Evolutionary conservation across 2,113 vertebrate genomes (phyloP).

Genomic region (Muscicapa adusta): DNA sequence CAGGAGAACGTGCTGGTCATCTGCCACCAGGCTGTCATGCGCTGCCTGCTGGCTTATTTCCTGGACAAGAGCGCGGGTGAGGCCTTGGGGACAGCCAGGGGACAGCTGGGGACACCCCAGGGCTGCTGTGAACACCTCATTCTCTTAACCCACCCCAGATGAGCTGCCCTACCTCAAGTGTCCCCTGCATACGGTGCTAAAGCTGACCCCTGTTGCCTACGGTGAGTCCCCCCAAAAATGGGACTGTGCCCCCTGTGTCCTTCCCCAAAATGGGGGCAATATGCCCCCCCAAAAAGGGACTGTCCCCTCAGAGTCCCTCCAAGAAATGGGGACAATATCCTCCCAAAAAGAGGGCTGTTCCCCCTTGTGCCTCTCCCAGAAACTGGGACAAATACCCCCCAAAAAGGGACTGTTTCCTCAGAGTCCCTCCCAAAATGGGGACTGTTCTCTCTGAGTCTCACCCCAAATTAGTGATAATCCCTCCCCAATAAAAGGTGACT

Average conservation of each 20-base stretch:
- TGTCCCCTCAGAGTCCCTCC: too few species aligned
- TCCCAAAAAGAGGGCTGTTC: too few species aligned
- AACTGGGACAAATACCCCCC: too few species aligned
- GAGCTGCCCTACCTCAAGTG: conserved; percentile 75
- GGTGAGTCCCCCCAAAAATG: neutral
- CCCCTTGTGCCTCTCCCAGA: too few species aligned
- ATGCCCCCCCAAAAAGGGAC: neutral
- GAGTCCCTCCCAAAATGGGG: neutral
- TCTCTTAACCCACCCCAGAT: neutral
- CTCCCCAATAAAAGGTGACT: too few species aligned
- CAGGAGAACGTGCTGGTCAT: conserved; percentile 91
- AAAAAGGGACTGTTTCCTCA: neutral
- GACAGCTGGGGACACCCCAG: neutral
- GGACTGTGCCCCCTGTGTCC: neutral
- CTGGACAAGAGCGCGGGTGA: conserved; percentile 88
- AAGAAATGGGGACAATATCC: neutral
- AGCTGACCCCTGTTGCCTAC: conserved; percentile 75
- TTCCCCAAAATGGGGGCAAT: neutral
- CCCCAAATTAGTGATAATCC: too few species aligned
- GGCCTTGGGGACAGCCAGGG: neutral
- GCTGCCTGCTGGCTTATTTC: conserved; percentile 91
- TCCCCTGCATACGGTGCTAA: conserved; percentile 75
- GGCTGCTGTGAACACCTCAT: accelerated
- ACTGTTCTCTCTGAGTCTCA: too few species aligned
- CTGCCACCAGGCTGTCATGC: conserved; percentile 90